Percentiles rank a stretch among this genome's conserved stretches.
Conservation (phyloP, 2,113 vertebrate species). For the Gobiocypris rarus region DNA sequence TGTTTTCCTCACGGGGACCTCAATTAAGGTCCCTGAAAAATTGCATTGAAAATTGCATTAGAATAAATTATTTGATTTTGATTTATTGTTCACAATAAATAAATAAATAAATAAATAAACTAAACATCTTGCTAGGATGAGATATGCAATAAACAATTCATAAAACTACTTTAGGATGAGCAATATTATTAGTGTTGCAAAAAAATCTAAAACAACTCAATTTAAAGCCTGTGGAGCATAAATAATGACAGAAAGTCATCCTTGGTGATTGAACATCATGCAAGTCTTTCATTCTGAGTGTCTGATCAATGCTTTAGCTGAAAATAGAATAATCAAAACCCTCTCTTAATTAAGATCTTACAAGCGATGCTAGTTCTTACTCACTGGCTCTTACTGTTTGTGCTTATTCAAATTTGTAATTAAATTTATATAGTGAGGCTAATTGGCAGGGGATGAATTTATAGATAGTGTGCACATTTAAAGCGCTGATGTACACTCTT, state of each 20-base stretch:
- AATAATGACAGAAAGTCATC: not conserved
- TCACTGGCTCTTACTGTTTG: slow-evolving; percentile 16
- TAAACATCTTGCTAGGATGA: no score
- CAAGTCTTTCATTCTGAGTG: not conserved
- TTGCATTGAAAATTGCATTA: no score
- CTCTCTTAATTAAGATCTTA: slow-evolving; percentile 37
- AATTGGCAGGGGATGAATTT: slow-evolving; percentile 35
- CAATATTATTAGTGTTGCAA: not conserved
- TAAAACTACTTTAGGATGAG: not conserved
- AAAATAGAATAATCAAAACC: slow-evolving; percentile 36
- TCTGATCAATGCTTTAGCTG: slow-evolving; percentile 11
- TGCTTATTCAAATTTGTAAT: slow-evolving; percentile 43
- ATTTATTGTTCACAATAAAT: no score
- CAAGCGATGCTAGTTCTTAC: slow-evolving; percentile 38
- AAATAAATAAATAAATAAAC: no score
- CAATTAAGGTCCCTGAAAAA: no score
- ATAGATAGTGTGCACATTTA: slow-evolving; percentile 18
- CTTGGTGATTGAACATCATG: not conserved
- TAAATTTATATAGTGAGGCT: slow-evolving; percentile 37
- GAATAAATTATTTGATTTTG: no score
- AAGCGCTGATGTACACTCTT: slow-evolving; percentile 21
- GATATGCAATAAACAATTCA: not conserved
- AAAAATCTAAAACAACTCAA: not conserved
- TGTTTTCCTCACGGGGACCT: no score
- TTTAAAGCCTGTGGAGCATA: not conserved